Percentiles rank a stretch among this genome's conserved stretches.
phyloP scores from a whole-genome alignment of 2,113 vertebrate genomes.

The Asarcornis scutulata region DNA sequence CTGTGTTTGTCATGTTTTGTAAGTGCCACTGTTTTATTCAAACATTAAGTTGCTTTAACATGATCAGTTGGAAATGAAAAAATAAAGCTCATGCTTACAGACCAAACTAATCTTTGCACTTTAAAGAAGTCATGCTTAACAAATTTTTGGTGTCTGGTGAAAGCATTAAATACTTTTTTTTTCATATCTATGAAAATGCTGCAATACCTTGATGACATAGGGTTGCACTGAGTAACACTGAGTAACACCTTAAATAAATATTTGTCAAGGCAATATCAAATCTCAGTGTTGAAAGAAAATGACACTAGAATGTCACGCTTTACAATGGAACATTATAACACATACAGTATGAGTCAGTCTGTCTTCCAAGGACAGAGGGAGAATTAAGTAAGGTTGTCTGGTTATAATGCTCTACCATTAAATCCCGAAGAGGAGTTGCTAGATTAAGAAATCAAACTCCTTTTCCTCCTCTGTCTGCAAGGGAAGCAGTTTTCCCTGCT shows the following conservation, averaged over 20 bases:
- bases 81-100: background rate
- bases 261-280: background rate
- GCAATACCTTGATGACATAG: background rate
- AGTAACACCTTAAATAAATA: background rate
- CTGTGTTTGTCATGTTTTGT: constrained; percentile 92
- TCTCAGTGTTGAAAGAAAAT: background rate
- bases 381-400: background rate
- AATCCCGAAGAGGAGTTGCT: background rate
- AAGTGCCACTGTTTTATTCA: constrained; percentile 59
- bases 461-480: background rate
- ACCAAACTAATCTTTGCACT: background rate
- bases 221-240: background rate
- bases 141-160: background rate
- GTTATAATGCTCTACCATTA: background rate
- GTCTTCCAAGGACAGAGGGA: background rate
- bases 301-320: background rate
- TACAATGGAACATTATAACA: accelerated
- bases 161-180: background rate
- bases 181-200: background rate
- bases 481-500: background rate
- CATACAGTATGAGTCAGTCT: background rate
- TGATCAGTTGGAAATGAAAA: background rate
- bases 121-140: background rate
- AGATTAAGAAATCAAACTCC: background rate
- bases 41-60: background rate